phyloP scores from a whole-genome alignment of 2,113 vertebrate species.

The Triplophysa siluroides region DNA sequence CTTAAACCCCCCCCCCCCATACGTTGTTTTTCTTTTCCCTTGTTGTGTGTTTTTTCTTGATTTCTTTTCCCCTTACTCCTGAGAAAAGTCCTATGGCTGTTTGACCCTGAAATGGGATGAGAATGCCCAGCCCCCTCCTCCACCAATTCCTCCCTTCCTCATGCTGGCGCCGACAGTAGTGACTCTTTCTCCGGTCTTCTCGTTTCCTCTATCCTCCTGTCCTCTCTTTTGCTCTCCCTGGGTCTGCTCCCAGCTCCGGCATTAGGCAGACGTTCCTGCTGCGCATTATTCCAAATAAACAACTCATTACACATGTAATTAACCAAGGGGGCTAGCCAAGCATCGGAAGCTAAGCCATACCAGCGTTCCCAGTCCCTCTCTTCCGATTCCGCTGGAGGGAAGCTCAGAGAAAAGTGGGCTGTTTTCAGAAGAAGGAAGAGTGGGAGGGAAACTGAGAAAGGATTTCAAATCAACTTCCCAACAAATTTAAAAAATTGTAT shows the following conservation, averaged over 20 bases:
- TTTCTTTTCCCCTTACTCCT: slow-evolving; percentile 69
- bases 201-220: slow-evolving; percentile 52
- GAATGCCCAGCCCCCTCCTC: slow-evolving; percentile 55
- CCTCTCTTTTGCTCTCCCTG: slow-evolving; percentile 53
- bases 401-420: slow-evolving; percentile 54
- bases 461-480: slow-evolving; percentile 63
- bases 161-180: slow-evolving; percentile 12
- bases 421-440: slow-evolving; percentile 26
- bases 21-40: slow-evolving; percentile 62
- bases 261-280: slow-evolving; percentile 62
- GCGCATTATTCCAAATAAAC: slow-evolving; percentile 80
- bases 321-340: slow-evolving; percentile 73
- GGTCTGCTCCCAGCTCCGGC: slow-evolving; percentile 64
- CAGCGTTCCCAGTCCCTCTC: slow-evolving; percentile 72
- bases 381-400: slow-evolving; percentile 67
- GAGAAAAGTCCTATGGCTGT: slow-evolving; percentile 70
- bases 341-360: slow-evolving; percentile 72
- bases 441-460: slow-evolving; percentile 40
- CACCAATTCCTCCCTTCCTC: slow-evolving; percentile 19
- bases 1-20: slow-evolving; percentile 58
- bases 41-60: slow-evolving; percentile 65
- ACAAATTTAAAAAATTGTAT: slow-evolving; percentile 60
- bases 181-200: slow-evolving; percentile 50
- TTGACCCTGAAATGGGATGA: slow-evolving; percentile 70
- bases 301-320: slow-evolving; percentile 81